Evolutionary conservation across 2,888 invertebrate species (phyloP).

Genomic region (Drosophila affinis): DNA sequence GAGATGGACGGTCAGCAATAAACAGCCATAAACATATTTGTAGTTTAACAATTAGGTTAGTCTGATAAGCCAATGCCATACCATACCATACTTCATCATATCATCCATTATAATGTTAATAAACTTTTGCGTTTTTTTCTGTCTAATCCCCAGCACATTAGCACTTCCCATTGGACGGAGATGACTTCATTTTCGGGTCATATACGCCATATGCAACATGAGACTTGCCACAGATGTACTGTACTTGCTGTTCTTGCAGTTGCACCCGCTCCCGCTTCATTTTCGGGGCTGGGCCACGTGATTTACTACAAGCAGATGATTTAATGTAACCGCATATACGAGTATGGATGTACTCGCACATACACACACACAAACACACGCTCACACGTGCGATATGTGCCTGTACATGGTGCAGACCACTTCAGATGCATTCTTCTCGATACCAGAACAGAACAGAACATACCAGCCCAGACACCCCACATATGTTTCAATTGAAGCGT

Average conservation of each 20-base stretch:
- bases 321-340: slow-evolving; percentile 75
- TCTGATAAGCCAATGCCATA: not conserved
- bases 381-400: not conserved
- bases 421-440: slow-evolving; percentile 52
- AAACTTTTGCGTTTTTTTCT: not conserved
- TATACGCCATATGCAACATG: not conserved
- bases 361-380: slow-evolving; percentile 33
- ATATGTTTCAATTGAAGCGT: slow-evolving; percentile 71
- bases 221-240: slow-evolving; percentile 44
- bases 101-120: not conserved
- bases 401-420: slow-evolving; percentile 25
- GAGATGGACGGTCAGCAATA: not conserved
- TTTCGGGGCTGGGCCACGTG: slow-evolving; percentile 49
- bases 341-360: slow-evolving; percentile 46
- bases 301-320: slow-evolving; percentile 79
- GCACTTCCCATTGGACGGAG: slow-evolving; percentile 47
- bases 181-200: slow-evolving; percentile 64
- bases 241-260: slow-evolving; percentile 66
- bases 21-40: not conserved
- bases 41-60: not conserved
- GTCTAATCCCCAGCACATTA: slow-evolving; percentile 21
- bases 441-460: slow-evolving; percentile 35
- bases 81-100: not conserved
- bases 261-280: slow-evolving; percentile 35
- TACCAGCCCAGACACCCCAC: slow-evolving; percentile 57